A percentile compares a stretch with the other conserved stretches of the same genome.
Conservation (phyloP, 2,113 vertebrate genomes). For the Reinhardtius hippoglossoides region DNA sequence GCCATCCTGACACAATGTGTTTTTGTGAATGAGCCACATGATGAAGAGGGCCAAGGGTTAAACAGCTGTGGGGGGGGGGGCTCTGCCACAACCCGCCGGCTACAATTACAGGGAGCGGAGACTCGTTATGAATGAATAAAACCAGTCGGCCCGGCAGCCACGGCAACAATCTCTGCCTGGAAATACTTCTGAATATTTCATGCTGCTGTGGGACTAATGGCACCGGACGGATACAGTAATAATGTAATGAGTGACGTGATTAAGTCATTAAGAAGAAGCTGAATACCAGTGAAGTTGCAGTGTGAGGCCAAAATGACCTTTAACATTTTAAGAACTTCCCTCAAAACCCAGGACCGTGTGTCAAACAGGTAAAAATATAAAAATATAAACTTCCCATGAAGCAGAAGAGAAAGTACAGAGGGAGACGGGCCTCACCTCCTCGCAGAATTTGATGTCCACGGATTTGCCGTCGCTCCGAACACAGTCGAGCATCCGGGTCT, state of each 20-base stretch:
- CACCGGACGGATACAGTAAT: constrained; percentile 5
- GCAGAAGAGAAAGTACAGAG: neutral
- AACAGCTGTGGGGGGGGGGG: constrained; percentile 60
- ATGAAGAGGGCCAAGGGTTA: constrained; percentile 66
- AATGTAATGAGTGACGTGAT: constrained; percentile 37
- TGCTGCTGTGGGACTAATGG: constrained; percentile 30
- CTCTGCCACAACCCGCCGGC: constrained; percentile 53
- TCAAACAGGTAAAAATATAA: too few species aligned
- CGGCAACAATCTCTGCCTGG: constrained; percentile 41
- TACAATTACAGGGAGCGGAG: constrained; percentile 60
- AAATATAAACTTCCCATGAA: neutral
- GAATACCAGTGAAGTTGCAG: neutral
- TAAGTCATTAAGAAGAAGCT: constrained; percentile 30
- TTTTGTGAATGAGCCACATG: constrained; percentile 61
- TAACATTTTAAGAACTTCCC: neutral
- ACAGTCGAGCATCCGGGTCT: constrained; percentile 97
- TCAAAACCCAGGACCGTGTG: too few species aligned
- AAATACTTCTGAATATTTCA: constrained; percentile 61
- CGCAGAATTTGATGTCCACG: constrained; percentile 92
- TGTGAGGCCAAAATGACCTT: too few species aligned
- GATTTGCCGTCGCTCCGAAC: constrained; percentile 97
- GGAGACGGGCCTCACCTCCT: constrained; percentile 85
- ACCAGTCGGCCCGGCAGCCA: constrained; percentile 34
- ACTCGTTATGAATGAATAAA: constrained; percentile 63
- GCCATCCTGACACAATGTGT: constrained; percentile 43